phyloP scores from a whole-genome alignment of 2,888 invertebrate genomes.

The Drosophila maculinotata region DNA sequence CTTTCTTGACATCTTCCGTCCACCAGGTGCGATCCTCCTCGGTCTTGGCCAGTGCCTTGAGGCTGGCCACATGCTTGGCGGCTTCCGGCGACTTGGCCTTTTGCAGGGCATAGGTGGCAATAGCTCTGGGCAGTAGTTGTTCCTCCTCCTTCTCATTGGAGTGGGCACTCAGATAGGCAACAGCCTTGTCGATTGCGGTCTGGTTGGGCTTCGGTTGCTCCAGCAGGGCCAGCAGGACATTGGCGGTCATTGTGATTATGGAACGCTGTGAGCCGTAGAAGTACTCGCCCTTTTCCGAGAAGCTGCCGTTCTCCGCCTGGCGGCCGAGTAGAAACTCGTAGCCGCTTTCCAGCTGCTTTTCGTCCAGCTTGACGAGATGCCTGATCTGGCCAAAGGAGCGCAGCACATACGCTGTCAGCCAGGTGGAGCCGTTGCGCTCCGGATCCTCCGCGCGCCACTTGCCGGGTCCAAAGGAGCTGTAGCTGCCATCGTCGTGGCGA shows the following conservation, averaged over 20 bases:
- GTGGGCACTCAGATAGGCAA: slow-evolving; percentile 89
- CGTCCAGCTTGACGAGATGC: slow-evolving; percentile 89
- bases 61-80: slow-evolving; percentile 79
- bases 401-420: slow-evolving; percentile 94
- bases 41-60: slow-evolving; percentile 87
- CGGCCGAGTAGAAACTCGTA: slow-evolving; percentile 89
- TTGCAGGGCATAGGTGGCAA: slow-evolving; percentile 91
- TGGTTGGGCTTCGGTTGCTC: slow-evolving; percentile 86
- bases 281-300: slow-evolving; percentile 91
- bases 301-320: slow-evolving; percentile 91
- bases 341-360: slow-evolving; percentile 88
- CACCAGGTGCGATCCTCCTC: slow-evolving; percentile 91
- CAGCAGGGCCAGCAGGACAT: slow-evolving; percentile 90
- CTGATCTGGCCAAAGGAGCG: slow-evolving; percentile 90
- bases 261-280: slow-evolving; percentile 89
- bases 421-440: slow-evolving; percentile 88
- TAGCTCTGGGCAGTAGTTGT: slow-evolving; percentile 90
- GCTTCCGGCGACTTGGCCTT: slow-evolving; percentile 90
- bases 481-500: slow-evolving; percentile 94
- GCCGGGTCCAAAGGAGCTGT: slow-evolving; percentile 90
- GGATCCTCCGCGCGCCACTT: slow-evolving; percentile 85
- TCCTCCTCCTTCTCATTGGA: slow-evolving; percentile 87
- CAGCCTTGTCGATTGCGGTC: slow-evolving; percentile 90
- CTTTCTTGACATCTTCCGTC: slow-evolving; percentile 87
- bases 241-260: slow-evolving; percentile 91